A percentile compares a stretch with the other conserved stretches of the same genome.
Conservation (phyloP, 2,888 invertebrate genomes). For the Perizoma flavofasciatum region DNA sequence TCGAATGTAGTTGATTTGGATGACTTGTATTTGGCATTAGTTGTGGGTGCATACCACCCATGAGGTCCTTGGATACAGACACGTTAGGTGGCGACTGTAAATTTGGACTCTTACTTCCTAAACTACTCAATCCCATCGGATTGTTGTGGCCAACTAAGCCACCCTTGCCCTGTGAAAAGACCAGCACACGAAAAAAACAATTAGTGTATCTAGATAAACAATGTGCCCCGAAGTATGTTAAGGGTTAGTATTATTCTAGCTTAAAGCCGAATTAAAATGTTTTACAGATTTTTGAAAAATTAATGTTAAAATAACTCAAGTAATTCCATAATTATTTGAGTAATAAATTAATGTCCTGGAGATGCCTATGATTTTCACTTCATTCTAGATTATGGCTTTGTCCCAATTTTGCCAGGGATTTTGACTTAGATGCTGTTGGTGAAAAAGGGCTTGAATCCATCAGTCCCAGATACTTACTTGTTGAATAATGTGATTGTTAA, state of each 20-base stretch:
- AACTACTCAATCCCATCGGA: conserved; percentile 88
- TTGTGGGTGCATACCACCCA: conserved; percentile 88
- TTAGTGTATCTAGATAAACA: conserved; percentile 46
- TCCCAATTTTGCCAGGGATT: too few relatives aligned
- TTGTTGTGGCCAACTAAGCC: conserved; percentile 88
- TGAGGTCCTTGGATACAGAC: conserved; percentile 91
- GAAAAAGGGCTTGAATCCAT: conserved; percentile 27
- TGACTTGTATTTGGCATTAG: conserved; percentile 90
- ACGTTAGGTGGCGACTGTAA: conserved; percentile 94
- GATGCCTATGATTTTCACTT: too few relatives aligned
- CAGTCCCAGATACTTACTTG: conserved; percentile 80
- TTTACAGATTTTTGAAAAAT: too few relatives aligned
- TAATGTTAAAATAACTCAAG: too few relatives aligned
- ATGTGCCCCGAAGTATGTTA: too few relatives aligned
- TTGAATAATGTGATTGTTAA: conserved; percentile 88
- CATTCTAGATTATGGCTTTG: too few relatives aligned
- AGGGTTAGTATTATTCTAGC: too few relatives aligned
- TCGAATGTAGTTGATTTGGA: conserved; percentile 82
- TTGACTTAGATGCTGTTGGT: not conserved
- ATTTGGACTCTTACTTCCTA: conserved; percentile 93
- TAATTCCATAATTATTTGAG: too few relatives aligned
- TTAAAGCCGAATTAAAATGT: too few relatives aligned
- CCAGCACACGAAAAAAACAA: conserved; percentile 71
- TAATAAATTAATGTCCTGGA: too few relatives aligned
- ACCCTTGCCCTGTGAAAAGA: conserved; percentile 86